Evolutionary conservation across 2,797 vertebrate genomes (phyloP).

Genomic region (Morus bassanus): DNA sequence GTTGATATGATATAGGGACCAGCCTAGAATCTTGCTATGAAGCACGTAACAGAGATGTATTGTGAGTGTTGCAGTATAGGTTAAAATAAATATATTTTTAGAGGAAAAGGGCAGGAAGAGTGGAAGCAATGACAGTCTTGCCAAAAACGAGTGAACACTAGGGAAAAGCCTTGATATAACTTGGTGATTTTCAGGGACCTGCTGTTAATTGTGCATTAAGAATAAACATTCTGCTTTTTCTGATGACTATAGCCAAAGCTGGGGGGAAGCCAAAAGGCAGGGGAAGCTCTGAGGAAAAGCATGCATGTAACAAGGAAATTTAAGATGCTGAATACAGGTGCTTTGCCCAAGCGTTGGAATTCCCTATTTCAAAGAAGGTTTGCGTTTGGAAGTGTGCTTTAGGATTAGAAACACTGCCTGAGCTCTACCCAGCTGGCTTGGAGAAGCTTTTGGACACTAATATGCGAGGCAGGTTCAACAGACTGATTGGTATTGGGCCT

Average conservation of each 20-base stretch:
- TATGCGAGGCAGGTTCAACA: not conserved
- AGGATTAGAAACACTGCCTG: not conserved
- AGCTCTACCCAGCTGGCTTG: not conserved
- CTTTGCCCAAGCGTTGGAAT: not conserved
- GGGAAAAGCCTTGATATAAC: not conserved
- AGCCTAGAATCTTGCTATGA: not conserved
- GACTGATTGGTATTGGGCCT: not conserved
- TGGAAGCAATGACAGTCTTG: not conserved
- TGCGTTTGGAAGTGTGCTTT: not conserved
- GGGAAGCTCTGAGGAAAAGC: not conserved
- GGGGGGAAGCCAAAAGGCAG: not conserved
- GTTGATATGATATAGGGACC: not conserved
- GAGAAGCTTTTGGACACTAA: not conserved
- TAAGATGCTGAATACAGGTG: not conserved
- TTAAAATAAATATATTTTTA: not conserved
- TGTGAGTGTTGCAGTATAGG: not conserved
- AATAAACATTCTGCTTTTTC: not conserved
- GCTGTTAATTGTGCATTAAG: not conserved
- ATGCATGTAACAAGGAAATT: not conserved
- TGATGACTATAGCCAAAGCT: not conserved
- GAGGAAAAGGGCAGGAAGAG: not conserved
- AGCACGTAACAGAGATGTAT: not conserved
- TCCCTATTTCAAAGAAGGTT: not conserved
- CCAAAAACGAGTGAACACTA: not conserved
- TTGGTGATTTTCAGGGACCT: not conserved